Evolutionary conservation across 2,113 vertebrate species (phyloP).

Genomic region (Dicentrarchus labrax): DNA sequence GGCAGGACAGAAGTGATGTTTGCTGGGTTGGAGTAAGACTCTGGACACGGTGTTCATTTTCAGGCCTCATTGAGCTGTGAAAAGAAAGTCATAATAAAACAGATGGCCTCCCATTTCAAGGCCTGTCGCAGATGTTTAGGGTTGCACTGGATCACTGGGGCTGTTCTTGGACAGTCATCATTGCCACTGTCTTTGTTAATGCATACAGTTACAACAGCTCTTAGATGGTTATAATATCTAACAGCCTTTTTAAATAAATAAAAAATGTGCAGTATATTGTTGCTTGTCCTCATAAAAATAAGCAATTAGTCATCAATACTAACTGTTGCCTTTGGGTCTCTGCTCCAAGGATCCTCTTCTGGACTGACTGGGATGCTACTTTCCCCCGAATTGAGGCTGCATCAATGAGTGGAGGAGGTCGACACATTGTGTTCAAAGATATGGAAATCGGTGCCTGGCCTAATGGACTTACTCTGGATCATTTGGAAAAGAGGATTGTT

Average conservation of each 20-base stretch:
- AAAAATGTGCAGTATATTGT: neutral
- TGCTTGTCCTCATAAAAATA: neutral
- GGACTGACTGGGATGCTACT: conserved; percentile 99
- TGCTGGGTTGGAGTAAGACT: conserved; percentile 29
- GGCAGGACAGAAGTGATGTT: conserved; percentile 34
- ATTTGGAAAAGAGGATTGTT: conserved; percentile 97
- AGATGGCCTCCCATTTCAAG: conserved; percentile 73
- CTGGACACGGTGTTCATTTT: conserved; percentile 70
- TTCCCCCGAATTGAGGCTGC: conserved; percentile 98
- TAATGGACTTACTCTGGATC: conserved; percentile 97
- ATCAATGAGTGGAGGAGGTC: conserved; percentile 95
- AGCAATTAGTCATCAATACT: neutral
- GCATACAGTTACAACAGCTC: conserved; percentile 19
- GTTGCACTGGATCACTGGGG: conserved; percentile 59
- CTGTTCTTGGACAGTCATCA: conserved; percentile 54
- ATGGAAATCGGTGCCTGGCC: conserved; percentile 99
- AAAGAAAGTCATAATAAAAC: conserved; percentile 76
- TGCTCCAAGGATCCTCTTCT: conserved; percentile 93
- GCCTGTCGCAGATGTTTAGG: conserved; percentile 65
- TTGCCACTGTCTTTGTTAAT: conserved; percentile 39
- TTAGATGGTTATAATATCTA: too few species aligned
- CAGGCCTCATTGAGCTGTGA: conserved; percentile 74
- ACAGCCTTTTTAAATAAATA: neutral
- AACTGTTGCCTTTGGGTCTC: conserved; percentile 13
- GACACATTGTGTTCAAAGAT: conserved; percentile 97